Percentiles rank a stretch among this genome's conserved stretches.
These are phyloP conservation scores for Chrysocyon brachyurus DNA, from an alignment of 2,797 vertebrate species.

Conservation along the genomic window DNA sequence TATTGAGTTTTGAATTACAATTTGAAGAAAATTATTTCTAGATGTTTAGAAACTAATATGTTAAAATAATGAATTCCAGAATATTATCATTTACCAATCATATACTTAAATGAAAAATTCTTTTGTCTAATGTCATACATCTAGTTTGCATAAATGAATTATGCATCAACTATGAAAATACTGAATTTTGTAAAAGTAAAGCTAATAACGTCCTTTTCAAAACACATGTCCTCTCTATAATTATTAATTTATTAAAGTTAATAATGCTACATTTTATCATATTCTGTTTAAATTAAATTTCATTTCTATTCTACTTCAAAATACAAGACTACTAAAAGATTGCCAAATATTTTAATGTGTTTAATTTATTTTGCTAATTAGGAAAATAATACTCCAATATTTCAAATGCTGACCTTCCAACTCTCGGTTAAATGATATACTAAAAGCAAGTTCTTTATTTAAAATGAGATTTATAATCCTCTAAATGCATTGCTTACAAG, in stretches of 20 bases:
- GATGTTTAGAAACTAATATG: conserved; percentile 56
- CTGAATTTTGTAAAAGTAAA: conserved; percentile 68
- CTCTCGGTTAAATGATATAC: background rate
- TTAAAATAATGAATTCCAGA: conserved; percentile 59
- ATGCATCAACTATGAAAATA: conserved; percentile 56
- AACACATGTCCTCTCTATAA: conserved; percentile 49
- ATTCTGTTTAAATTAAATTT: conserved; percentile 65
- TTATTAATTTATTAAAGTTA: conserved; percentile 72
- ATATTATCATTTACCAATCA: conserved; percentile 63
- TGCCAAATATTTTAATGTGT: background rate
- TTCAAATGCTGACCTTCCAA: background rate
- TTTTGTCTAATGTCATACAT: conserved; percentile 16
- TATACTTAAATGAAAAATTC: conserved; percentile 49
- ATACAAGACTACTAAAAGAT: background rate
- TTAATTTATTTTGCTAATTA: conserved; percentile 8
- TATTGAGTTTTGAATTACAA: conserved; percentile 47
- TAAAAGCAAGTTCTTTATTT: conserved; percentile 2
- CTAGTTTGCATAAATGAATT: conserved; percentile 75
- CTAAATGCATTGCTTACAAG: background rate
- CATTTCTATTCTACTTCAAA: background rate
- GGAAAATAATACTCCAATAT: background rate
- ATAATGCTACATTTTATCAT: conserved; percentile 45
- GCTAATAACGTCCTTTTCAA: conserved; percentile 64
- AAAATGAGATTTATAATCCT: background rate
- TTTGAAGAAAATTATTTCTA: conserved; percentile 69